Evolutionary conservation across 2,797 vertebrate species (phyloP).

Genomic region (Cynopterus sphinx): DNA sequence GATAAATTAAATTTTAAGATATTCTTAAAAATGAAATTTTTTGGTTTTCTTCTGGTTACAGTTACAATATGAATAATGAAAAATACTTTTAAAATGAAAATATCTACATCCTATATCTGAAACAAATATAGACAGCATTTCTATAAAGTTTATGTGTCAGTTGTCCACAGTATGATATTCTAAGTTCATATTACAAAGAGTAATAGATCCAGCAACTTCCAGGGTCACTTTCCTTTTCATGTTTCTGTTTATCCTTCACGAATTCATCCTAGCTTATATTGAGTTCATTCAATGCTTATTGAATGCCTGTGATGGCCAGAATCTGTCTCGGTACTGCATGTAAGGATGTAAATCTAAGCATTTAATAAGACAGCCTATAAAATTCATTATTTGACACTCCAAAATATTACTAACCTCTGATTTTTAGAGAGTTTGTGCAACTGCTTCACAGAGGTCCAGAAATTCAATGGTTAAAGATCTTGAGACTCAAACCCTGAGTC

Average conservation of each 20-base stretch:
- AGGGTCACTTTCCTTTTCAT: not conserved
- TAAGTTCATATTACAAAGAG: not conserved
- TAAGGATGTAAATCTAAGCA: not conserved
- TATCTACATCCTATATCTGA: not conserved
- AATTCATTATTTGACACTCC: not conserved
- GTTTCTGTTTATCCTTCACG: not conserved
- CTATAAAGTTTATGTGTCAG: not conserved
- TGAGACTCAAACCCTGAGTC: not conserved
- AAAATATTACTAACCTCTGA: not conserved
- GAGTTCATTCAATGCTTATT: not conserved
- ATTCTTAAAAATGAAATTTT: not conserved
- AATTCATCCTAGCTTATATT: not conserved
- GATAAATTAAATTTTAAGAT: not conserved
- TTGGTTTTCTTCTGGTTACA: not conserved
- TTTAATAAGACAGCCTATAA: not conserved
- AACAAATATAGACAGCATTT: not conserved
- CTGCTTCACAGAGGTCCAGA: not conserved
- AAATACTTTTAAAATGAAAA: not conserved
- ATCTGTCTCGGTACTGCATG: not conserved
- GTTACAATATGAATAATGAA: not conserved
- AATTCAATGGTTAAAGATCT: constrained; percentile 24
- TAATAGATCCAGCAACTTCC: not conserved
- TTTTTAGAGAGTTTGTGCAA: not conserved
- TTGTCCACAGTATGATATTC: not conserved
- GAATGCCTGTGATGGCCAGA: not conserved